Evolutionary conservation across 2,797 vertebrate genomes (phyloP), one percentile per base, ranked within the genome.

Genomic region (Falco biarmicus): DNA sequence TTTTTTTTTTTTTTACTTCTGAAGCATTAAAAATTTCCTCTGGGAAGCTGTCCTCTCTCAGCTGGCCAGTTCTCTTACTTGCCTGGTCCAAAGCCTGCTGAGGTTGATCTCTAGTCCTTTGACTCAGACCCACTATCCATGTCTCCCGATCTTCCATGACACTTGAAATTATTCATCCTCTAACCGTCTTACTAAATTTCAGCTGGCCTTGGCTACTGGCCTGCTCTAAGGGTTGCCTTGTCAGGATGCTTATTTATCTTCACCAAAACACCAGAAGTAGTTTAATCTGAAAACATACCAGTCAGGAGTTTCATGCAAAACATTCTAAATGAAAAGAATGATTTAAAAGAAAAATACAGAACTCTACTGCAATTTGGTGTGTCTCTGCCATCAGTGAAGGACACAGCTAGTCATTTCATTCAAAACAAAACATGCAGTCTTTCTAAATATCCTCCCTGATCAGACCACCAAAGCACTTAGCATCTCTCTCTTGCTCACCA

Each of bases 381-480:
- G 84, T 69, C 32, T 92, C 59, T 89, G 80, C 92, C 91, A 73
- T 92, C 94, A 96, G 87, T 84, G 89, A 51, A 39, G 92, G 43
- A 31, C 61, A 85, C 94, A 93, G 80, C 76, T 41, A 94, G 75
- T 82, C 80, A 95, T 83, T 89, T 82, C 74, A 94, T 84, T 93
- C 96, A 85, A 97, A 96, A 96, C 68, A 90, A 96, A 94, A 95
- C 94, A 91, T 13, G 32, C 90, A 96, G 86, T 94, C 94, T 96
- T 92, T 76, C 91, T 96, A 96, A 97, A 93, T 64, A 95, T 78
- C 91, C 97, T 97, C 95, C 90, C 96, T 89, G 90, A 95, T 95
- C 96, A 97, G 98, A 98, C 97, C 97, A 98, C 97, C 97, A 97
- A 98, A 98, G 97, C 90, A 96, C 96, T 97, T 97, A 92, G 77